Conservation (phyloP, 2,888 invertebrate genomes). For the Myopa tessellatipennis region DNA sequence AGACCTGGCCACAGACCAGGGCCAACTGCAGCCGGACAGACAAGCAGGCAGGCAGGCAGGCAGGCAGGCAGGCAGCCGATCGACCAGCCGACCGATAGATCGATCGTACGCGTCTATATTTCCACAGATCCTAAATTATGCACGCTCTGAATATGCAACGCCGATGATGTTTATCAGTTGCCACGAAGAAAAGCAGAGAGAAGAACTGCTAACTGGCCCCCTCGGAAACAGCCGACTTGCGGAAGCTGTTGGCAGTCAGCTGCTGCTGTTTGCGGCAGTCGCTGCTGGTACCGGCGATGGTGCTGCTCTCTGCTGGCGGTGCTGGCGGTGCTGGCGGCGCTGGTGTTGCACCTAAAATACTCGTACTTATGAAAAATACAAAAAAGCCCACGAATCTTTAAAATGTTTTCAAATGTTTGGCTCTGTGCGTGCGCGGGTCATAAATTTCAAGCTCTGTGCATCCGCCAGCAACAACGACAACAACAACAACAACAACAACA, state of each 20-base stretch:
- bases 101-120: not conserved
- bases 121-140: slow-evolving; percentile 31
- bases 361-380: not conserved
- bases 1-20: not conserved
- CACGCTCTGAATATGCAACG: slow-evolving; percentile 27
- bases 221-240: slow-evolving; percentile 13
- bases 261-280: slow-evolving; percentile 28
- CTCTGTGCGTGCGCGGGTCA: slow-evolving; percentile 29
- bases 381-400: not conserved
- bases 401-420: slow-evolving; percentile 7
- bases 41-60: not conserved
- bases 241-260: slow-evolving; percentile 37
- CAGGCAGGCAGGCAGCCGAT: too few relatives aligned
- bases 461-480: not conserved
- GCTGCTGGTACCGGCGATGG: slow-evolving; percentile 11
- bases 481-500: not conserved
- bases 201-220: not conserved
- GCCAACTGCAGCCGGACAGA: not conserved
- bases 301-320: slow-evolving; percentile 14
- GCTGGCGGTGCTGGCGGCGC: not conserved
- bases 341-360: not conserved
- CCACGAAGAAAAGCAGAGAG: not conserved
- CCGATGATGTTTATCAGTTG: slow-evolving; percentile 1
- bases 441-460: slow-evolving; percentile 21
- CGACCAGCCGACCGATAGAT: not conserved